A percentile compares a stretch with the other conserved stretches of the same genome.
Conservation (phyloP, 1,140 invertebrate genomes). For the Diorhabda elongata region DNA sequence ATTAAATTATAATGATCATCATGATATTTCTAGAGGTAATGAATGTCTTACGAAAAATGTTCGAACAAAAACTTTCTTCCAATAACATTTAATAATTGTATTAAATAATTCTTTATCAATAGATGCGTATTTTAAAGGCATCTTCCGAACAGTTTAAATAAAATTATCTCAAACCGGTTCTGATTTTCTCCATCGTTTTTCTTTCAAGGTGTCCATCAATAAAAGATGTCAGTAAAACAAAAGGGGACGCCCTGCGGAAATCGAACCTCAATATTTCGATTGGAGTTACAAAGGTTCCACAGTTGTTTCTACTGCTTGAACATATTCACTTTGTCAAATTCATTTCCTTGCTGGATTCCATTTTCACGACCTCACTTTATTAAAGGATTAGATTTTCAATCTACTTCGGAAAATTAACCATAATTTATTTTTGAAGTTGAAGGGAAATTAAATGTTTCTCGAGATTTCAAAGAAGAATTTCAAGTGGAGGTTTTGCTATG, state of each 20-base stretch:
- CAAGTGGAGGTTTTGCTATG: too few relatives aligned
- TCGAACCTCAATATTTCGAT: neutral
- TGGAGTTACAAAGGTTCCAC: neutral
- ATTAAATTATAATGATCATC: too few relatives aligned
- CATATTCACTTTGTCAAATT: slow-evolving; percentile 3
- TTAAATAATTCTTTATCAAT: too few relatives aligned
- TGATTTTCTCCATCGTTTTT: neutral
- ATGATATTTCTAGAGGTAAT: too few relatives aligned
- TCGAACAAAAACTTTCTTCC: too few relatives aligned
- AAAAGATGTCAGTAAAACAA: slow-evolving; percentile 2
- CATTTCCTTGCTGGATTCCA: neutral
- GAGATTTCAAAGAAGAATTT: too few relatives aligned
- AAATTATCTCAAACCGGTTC: neutral
- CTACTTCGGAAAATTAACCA: slow-evolving; percentile 2
- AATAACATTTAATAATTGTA: too few relatives aligned
- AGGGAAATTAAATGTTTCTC: neutral
- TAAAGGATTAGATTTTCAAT: neutral
- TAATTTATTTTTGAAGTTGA: neutral
- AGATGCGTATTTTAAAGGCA: too few relatives aligned
- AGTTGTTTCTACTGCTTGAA: neutral
- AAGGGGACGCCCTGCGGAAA: neutral
- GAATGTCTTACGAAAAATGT: too few relatives aligned
- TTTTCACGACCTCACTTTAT: neutral
- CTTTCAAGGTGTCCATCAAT: neutral
- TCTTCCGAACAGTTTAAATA: too few relatives aligned